These are phyloP conservation scores for Cyprinodon brontotheroides DNA, from an alignment of 2,113 vertebrate species.

Conservation along the genomic window DNA sequence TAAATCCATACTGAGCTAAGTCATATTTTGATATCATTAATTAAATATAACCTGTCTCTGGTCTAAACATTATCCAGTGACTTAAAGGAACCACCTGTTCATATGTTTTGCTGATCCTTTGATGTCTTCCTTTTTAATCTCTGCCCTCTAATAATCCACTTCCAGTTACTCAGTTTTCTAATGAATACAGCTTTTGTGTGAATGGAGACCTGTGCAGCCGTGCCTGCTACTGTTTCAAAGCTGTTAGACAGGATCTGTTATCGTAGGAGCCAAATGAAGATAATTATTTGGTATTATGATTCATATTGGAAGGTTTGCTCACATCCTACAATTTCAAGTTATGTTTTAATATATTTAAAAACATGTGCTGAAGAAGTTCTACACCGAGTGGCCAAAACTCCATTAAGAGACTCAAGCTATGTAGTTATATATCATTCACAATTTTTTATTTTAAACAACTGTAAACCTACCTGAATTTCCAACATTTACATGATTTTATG, in stretches of 20 bases:
- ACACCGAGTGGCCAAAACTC: not conserved
- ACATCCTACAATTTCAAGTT: slow-evolving; percentile 35
- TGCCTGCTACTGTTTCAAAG: slow-evolving; percentile 73
- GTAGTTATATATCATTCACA: too few species aligned
- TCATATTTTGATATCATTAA: too few species aligned
- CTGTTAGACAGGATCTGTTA: slow-evolving; percentile 71
- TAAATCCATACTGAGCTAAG: too few species aligned
- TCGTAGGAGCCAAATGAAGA: slow-evolving; percentile 45
- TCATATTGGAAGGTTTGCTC: slow-evolving; percentile 59
- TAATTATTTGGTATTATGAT: slow-evolving; percentile 60
- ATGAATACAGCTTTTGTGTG: slow-evolving; percentile 69
- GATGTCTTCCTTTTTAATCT: slow-evolving; percentile 22
- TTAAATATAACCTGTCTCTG: too few species aligned
- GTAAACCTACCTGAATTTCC: too few species aligned
- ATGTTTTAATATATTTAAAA: slow-evolving; percentile 5
- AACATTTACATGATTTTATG: too few species aligned
- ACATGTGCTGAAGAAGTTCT: not conserved
- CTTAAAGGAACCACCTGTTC: slow-evolving; percentile 54
- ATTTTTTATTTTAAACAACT: too few species aligned
- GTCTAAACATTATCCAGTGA: not conserved
- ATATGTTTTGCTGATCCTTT: slow-evolving; percentile 34
- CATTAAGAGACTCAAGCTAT: too few species aligned
- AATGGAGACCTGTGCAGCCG: slow-evolving; percentile 63
- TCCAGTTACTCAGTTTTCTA: slow-evolving; percentile 46
- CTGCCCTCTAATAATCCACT: slow-evolving; percentile 52